Conservation (phyloP, 2,797 vertebrate genomes). For the Chaetophractus vellerosus region DNA sequence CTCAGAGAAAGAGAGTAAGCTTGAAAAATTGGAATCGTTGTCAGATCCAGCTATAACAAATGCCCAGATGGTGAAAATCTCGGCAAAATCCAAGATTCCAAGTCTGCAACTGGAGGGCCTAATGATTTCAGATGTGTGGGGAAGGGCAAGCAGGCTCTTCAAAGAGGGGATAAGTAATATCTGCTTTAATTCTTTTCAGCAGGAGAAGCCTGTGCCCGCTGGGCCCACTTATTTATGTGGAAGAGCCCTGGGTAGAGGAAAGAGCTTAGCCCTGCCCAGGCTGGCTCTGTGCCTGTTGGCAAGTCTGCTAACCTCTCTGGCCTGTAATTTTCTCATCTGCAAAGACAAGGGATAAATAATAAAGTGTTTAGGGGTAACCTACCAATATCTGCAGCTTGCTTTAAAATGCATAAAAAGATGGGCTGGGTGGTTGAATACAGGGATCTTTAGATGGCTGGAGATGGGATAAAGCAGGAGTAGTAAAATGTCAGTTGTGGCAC, state of each 20-base stretch:
- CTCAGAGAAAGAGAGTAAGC: not conserved
- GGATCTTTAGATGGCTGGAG: not conserved
- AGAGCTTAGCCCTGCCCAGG: not conserved
- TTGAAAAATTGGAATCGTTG: not conserved
- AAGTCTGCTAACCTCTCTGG: not conserved
- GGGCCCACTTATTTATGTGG: not conserved
- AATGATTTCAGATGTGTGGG: not conserved
- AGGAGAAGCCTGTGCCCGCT: not conserved
- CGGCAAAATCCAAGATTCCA: not conserved
- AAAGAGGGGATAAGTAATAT: accelerated
- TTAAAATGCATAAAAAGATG: not conserved
- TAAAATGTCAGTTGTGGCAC: not conserved
- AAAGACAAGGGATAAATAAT: not conserved
- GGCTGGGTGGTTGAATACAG: not conserved
- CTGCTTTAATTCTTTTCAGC: not conserved
- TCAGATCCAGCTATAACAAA: not conserved
- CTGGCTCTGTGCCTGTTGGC: not conserved
- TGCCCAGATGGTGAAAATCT: not conserved
- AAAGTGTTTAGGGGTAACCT: not conserved
- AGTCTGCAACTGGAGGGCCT: not conserved
- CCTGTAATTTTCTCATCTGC: not conserved
- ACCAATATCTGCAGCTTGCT: not conserved
- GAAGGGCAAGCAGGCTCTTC: not conserved
- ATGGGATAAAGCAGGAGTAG: not conserved
- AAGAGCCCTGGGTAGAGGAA: not conserved